phyloP scores from a whole-genome alignment of 2,797 vertebrate species.

The Lophura swinhoii region DNA sequence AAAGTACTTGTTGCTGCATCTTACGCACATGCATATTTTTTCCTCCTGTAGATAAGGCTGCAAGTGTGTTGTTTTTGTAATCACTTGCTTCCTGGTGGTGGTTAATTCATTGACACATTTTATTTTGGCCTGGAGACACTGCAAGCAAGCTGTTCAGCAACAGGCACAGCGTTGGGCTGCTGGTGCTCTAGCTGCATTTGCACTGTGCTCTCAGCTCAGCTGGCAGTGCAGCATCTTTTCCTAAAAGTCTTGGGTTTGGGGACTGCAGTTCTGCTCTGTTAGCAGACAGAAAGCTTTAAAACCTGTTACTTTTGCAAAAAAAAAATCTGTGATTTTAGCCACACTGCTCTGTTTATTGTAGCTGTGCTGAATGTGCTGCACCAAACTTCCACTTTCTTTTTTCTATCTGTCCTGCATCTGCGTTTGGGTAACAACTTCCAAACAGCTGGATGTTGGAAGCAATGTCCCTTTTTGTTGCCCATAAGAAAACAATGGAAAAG shows the following conservation, averaged over 20 bases:
- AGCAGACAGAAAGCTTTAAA: background rate
- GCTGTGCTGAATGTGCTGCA: background rate
- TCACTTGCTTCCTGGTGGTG: background rate
- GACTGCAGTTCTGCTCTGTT: background rate
- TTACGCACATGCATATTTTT: background rate
- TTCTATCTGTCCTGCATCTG: background rate
- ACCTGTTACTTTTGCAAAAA: background rate
- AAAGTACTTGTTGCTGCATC: background rate
- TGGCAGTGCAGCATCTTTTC: background rate
- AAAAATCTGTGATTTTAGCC: background rate
- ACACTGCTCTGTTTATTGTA: background rate
- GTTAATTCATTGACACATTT: constrained; percentile 20
- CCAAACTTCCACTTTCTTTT: background rate
- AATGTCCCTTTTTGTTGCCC: background rate
- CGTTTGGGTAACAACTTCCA: too few species aligned
- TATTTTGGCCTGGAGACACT: constrained; percentile 36
- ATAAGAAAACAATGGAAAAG: background rate
- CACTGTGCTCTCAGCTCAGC: background rate
- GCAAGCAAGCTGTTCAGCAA: background rate
- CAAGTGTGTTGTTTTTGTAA: background rate
- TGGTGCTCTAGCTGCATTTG: background rate
- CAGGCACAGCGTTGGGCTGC: background rate
- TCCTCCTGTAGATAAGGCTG: background rate
- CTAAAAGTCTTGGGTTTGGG: background rate
- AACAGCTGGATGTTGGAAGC: background rate